Evolutionary conservation across 2,888 invertebrate species (phyloP), one percentile per base, ranked within the genome.

Genomic region (Saturnia japonica): DNA sequence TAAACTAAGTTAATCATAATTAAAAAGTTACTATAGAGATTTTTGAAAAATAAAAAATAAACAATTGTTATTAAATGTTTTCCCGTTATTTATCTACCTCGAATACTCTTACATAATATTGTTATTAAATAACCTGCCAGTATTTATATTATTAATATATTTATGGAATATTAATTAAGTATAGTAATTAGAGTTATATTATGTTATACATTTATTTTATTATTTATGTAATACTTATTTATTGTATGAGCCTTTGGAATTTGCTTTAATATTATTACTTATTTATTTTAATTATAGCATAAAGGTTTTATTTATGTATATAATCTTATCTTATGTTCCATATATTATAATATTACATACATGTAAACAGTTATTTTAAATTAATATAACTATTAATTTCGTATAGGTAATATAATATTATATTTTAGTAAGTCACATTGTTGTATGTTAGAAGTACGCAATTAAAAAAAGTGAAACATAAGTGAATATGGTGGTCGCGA

Each of bases 231-330:
- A 75, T 73, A 74, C 77, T 19, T 78, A 78, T 78, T 78, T 77
- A 71, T 74, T 78, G 25, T 28, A 3, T 72, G 80, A 88, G 92
- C 79, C 92, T 93, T 93, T 93, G 92, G 93, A 85, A 79, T 82
- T 85, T 87, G 93, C 93, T 93, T 93, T 93, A 91, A 91, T 84
- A 81, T 79, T 64, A 73, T 34, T 34, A 34, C 71, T 71, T 45
- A 34, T 71, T 71, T 45, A 54, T 54, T 54, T 1, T 22, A 54
- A 9, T 54, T n/a, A n/a, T 19, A 22, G n/a, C 9, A n/a, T 54
- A 9, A 4, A 22, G 8, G 9, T 54, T 22, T 54, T 9, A 9
- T 22, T 22, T 54, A 54, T 54, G 8, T 25, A 28, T 60, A 14
- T 28, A 60, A 14, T 14, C 14, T 11, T 9, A 14, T 7, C 4